Base-by-base conservation (phyloP, 2,888 invertebrate species). In the Orchesella flavescens region DNA sequence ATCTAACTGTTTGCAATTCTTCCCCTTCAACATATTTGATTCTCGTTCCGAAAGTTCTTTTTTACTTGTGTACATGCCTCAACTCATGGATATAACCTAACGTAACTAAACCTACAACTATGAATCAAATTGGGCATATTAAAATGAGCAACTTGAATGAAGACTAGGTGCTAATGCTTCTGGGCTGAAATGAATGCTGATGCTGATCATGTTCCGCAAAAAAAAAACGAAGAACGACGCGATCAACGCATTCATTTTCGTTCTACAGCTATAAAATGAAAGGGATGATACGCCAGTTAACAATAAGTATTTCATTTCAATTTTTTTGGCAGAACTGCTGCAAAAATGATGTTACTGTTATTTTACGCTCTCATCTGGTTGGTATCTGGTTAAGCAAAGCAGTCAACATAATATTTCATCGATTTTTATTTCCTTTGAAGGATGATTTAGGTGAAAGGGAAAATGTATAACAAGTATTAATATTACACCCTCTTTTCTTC, bases 381-480 rank as follows among this genome's bases (percentile, higher is more conserved):
- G 44, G 49, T 7, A 3, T 15, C 49, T 24, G 61, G 61, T 23
- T 61, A 23, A 61, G 61, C 9, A 49, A 44, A 13, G 61, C 61
- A 23, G 3, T 34, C 34, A 34, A 34, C 34, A 34, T 21, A 46
- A 46, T 15, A 61, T 61, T 24, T 61, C 61, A 61, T 61, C 61
- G 61, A 61, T 23, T 61, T 61, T 61, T 61, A 23, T 23, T 61
- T 15, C 24, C 15, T 24, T 61, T 24, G 23, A 61, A 61, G 24
- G 24, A 75, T 75, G 75, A 75, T 75, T 75, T 75, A 75, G 75
- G 75, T 75, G 75, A 75, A 75, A 75, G 66, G 65, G 75, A 75
- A 75, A 75, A 75, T 66, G 49, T 66, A 66, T 75, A 61, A 61
- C 23, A 61, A 21, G 61, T 24, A 61, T 21, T 61, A 61, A 23